Evolutionary conservation across 2,797 vertebrate species (phyloP), one percentile per base, ranked within the genome.

Genomic region (Gallinago stenura): DNA sequence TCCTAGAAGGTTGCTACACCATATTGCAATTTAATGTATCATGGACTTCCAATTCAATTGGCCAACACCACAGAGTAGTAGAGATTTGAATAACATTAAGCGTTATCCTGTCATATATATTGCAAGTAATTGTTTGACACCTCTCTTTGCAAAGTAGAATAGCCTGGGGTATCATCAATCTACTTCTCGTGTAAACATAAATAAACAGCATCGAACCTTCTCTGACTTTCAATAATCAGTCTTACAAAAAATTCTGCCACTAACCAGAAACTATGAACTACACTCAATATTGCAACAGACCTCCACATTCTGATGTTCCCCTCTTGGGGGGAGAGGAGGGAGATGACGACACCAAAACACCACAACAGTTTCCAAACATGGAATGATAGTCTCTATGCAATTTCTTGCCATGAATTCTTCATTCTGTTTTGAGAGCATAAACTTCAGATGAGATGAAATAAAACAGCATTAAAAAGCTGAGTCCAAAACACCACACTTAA

Each of bases 381-480:
- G 51, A 77, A 56, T 6, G 1, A 75, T 0, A 79, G 15, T 19
- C 6, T n/a, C 39, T 7, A 0, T 7, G 18, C 12, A 69, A 53
- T n/a, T 79, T 77, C 31, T 13, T 31, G 19, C 39, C 12, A 16
- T 2, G 3, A 9, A 16, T 61, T 57, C 8, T 3, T 57, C n/a
- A 22, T 15, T 48, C 65, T 50, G 13, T 20, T 14, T 6, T 28
- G 21, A 75, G 18, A 87, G 16, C 22, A 46, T 0, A 41, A 13
- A 86, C 26, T 69, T 58, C 45, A 87, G 35, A 54, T 12, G 9
- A 70, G 17, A 66, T 50, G 25, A 77, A 66, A 84, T 10, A 70
- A 83, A 91, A 33, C 10, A 39, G 12, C 54, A 61, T 25, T 76
- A 31, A 75, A 72, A 83, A 62, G 33, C 33, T 7, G 46, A 66